These are phyloP conservation scores for Scopus umbretta DNA, from an alignment of 2,113 vertebrate species.

Conservation along the genomic window DNA sequence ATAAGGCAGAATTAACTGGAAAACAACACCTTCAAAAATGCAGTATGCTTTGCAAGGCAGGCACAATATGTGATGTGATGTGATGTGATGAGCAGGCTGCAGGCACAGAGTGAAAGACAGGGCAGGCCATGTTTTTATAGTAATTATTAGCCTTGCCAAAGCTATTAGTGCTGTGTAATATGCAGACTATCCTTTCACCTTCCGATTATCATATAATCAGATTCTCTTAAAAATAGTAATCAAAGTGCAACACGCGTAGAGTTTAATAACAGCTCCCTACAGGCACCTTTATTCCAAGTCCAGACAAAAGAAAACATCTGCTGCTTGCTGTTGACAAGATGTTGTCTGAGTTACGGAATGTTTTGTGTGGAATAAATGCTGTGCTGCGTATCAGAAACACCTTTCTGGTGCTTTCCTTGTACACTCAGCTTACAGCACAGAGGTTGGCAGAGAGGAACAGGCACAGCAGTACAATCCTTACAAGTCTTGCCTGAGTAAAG, in stretches of 20 bases:
- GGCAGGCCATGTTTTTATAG: neutral
- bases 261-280: slow-evolving; percentile 36
- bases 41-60: neutral
- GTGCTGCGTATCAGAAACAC: neutral
- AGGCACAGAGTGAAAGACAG: neutral
- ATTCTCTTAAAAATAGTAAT: slow-evolving; percentile 43
- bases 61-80: neutral
- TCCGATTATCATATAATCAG: neutral
- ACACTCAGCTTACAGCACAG: rapidly evolving
- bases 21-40: slow-evolving; percentile 35
- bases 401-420: neutral
- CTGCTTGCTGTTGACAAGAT: slow-evolving; percentile 32
- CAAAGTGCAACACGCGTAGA: slow-evolving; percentile 36
- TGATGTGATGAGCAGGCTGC: neutral
- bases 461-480: rapidly evolving
- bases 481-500: neutral
- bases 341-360: slow-evolving; percentile 5
- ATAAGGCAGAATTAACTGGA: slow-evolving; percentile 46
- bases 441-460: neutral
- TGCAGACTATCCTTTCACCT: neutral
- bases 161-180: neutral
- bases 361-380: neutral
- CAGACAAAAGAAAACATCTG: slow-evolving; percentile 52
- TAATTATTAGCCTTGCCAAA: slow-evolving; percentile 5
- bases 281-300: slow-evolving; percentile 48